A percentile compares a stretch with the other conserved stretches of the same genome.
These are phyloP conservation scores for Odontesthes bonariensis DNA, from an alignment of 2,113 vertebrate genomes.

Conservation along the genomic window DNA sequence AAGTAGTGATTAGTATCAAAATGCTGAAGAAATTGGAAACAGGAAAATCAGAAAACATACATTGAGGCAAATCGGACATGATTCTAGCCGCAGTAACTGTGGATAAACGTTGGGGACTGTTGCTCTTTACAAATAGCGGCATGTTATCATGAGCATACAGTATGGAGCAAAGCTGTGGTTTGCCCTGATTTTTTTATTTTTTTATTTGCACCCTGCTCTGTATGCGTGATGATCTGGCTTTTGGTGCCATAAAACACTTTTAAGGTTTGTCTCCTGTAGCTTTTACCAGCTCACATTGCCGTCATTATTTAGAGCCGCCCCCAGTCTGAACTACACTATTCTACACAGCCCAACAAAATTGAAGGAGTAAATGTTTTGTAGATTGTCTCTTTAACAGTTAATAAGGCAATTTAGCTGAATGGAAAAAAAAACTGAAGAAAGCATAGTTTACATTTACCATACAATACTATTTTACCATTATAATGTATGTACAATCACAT, in stretches of 20 bases:
- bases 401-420: no score
- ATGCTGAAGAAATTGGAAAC: not conserved
- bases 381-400: no score
- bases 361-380: not conserved
- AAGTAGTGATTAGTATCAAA: not conserved
- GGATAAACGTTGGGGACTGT: conserved; percentile 1
- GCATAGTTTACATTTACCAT: no score
- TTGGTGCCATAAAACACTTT: not conserved
- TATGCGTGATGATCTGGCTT: conserved; percentile 13
- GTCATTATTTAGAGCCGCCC: not conserved
- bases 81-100: conserved; percentile 4
- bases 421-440: not conserved
- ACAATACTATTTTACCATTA: no score
- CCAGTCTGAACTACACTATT: not conserved
- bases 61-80: conserved; percentile 2
- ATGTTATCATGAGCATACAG: conserved; percentile 3
- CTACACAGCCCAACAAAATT: not conserved
- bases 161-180: conserved; percentile 35
- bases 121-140: no score
- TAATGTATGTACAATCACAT: not conserved
- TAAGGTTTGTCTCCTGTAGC: not conserved
- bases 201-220: not conserved
- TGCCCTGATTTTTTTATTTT: conserved; percentile 3
- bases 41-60: not conserved
- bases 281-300: not conserved